Percentiles rank a stretch among this genome's conserved stretches.
Evolutionary conservation across 2,113 vertebrate species (phyloP).

Genomic region (Amphiprion percula): DNA sequence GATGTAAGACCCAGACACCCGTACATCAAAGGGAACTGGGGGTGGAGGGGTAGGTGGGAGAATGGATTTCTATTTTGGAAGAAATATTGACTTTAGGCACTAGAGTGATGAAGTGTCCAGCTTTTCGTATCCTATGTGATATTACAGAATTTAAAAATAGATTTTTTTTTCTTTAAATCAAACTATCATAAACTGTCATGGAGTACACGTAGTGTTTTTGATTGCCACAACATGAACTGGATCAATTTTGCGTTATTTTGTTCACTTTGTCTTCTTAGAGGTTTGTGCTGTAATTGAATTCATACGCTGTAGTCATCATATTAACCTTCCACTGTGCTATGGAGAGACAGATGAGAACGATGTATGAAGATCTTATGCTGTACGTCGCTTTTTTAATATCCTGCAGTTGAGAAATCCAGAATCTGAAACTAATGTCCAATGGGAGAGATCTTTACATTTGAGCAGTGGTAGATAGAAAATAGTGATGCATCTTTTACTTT

Average conservation of each 20-base stretch:
- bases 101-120: slow-evolving; percentile 71
- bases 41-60: slow-evolving; percentile 67
- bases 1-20: slow-evolving; percentile 87
- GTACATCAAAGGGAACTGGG: slow-evolving; percentile 83
- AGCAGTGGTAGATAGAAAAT: too few relatives aligned
- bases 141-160: slow-evolving; percentile 61
- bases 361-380: background rate
- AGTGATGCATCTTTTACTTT: too few relatives aligned
- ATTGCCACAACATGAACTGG: slow-evolving; percentile 12
- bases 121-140: slow-evolving; percentile 65
- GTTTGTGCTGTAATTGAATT: background rate
- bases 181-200: slow-evolving; percentile 40
- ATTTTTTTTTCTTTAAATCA: slow-evolving; percentile 46
- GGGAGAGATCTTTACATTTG: too few relatives aligned
- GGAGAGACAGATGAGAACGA: slow-evolving; percentile 1
- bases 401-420: background rate
- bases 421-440: background rate
- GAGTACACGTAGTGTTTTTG: slow-evolving; percentile 6
- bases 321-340: background rate
- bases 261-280: background rate
- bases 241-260: slow-evolving; percentile 33
- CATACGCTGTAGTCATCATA: background rate
- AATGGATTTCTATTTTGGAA: slow-evolving; percentile 81
- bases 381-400: background rate
- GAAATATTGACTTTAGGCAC: slow-evolving; percentile 79